Evolutionary conservation across 2,888 invertebrate genomes (phyloP).

Genomic region (Macrophya alboannulata): DNA sequence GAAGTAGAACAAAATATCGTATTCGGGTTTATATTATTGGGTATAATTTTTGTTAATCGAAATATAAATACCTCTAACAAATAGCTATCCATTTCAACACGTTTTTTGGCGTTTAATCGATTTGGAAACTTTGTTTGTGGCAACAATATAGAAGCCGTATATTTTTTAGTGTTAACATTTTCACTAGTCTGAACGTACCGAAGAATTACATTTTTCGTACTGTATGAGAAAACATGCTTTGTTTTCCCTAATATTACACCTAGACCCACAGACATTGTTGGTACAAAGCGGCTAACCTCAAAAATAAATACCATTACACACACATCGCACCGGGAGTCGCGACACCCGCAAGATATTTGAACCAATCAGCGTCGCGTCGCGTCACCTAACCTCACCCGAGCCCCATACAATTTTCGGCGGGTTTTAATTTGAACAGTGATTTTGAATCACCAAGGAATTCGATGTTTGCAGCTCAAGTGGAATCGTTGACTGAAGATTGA

Average conservation of each 20-base stretch:
- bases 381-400: neutral
- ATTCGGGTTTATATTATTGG: neutral
- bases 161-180: constrained; percentile 76
- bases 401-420: neutral
- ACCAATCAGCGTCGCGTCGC: neutral
- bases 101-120: constrained; percentile 81
- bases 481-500: too few species aligned
- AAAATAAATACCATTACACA: neutral
- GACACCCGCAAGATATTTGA: neutral
- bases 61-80: constrained; percentile 81
- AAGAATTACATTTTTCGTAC: constrained; percentile 15
- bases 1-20: neutral
- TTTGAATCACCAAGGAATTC: too few species aligned
- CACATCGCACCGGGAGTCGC: neutral
- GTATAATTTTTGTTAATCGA: constrained; percentile 14
- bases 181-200: constrained; percentile 58
- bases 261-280: constrained; percentile 43
- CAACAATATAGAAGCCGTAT: constrained; percentile 84
- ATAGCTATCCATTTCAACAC: constrained; percentile 82
- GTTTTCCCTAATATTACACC: constrained; percentile 39
- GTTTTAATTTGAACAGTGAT: neutral
- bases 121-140: constrained; percentile 87
- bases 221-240: constrained; percentile 37
- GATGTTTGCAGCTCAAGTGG: too few species aligned
- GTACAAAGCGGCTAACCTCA: constrained; percentile 41